Conservation (phyloP, 2,113 vertebrate genomes). For the Podarcis muralis region DNA sequence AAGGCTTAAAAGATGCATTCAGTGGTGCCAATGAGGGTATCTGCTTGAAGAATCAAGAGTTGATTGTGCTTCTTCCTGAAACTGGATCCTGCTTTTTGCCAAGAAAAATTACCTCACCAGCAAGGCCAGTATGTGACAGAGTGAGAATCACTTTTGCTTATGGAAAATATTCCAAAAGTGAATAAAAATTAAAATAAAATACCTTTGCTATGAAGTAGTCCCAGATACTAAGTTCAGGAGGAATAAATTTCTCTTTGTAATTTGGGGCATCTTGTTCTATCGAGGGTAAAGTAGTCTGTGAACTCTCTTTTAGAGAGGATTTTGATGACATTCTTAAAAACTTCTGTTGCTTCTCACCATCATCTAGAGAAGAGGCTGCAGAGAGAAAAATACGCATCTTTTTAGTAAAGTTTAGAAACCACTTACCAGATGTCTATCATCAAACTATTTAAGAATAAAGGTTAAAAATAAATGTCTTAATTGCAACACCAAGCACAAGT, state of each 20-base stretch:
- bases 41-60: not conserved
- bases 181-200: constrained; percentile 25
- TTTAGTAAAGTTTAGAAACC: not conserved
- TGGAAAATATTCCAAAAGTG: not conserved
- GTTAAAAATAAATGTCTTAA: not conserved
- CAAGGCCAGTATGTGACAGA: not conserved
- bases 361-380: constrained; percentile 75
- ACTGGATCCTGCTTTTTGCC: not conserved
- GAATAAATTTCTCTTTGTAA: constrained; percentile 89
- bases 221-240: constrained; percentile 98
- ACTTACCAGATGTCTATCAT: not conserved
- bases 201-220: constrained; percentile 99
- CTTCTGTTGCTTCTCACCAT: constrained; percentile 81
- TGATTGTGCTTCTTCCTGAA: not conserved
- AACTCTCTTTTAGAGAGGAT: constrained; percentile 78
- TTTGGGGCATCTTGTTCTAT: constrained; percentile 77
- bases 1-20: too few species aligned
- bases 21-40: not conserved
- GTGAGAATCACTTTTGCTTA: not conserved
- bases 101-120: not conserved
- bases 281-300: constrained; percentile 67
- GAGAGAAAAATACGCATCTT: constrained; percentile 40
- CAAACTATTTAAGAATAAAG: too few species aligned
- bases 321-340: constrained; percentile 80
- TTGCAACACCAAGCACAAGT: not conserved